These are phyloP conservation scores for Oligia fasciuncula DNA, from an alignment of 2,888 invertebrate species.

Conservation along the genomic window DNA sequence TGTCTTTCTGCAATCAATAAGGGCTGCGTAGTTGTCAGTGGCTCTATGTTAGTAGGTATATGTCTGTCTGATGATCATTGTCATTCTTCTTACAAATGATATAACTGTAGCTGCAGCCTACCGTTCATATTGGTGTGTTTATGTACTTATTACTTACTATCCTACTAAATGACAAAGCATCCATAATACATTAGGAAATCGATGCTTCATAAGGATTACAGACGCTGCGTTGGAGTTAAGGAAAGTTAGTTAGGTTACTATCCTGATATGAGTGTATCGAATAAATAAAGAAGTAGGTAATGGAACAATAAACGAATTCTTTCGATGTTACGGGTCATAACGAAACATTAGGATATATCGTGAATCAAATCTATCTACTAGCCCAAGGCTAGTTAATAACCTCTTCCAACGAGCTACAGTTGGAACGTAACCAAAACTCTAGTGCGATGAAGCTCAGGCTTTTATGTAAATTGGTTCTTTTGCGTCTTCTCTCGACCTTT, in stretches of 20 bases:
- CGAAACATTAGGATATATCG: not conserved
- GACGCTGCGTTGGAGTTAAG: not conserved
- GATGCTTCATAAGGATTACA: not conserved
- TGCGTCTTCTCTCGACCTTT: not conserved
- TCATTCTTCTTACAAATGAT: not conserved
- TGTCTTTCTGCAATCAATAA: not conserved
- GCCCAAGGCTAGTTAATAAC: not conserved
- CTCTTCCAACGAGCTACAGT: not conserved
- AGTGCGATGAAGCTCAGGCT: not conserved
- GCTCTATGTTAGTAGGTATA: not conserved
- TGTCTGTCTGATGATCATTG: not conserved
- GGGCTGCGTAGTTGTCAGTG: not conserved
- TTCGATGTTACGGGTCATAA: no score
- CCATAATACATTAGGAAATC: not conserved
- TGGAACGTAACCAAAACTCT: conserved; percentile 4
- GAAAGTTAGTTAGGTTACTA: no score
- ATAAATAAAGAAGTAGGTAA: not conserved
- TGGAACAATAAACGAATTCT: not conserved
- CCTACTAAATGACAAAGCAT: not conserved
- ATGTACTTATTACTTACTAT: not conserved
- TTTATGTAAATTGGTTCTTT: not conserved
- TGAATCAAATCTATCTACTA: not conserved
- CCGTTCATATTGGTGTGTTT: not conserved
- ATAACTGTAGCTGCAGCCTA: not conserved
- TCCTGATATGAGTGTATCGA: no score